A percentile compares a stretch with the other conserved stretches of the same genome.
Conservation (phyloP, 35 echinoderm and acorn worm species). For the Lytechinus variegatus region DNA sequence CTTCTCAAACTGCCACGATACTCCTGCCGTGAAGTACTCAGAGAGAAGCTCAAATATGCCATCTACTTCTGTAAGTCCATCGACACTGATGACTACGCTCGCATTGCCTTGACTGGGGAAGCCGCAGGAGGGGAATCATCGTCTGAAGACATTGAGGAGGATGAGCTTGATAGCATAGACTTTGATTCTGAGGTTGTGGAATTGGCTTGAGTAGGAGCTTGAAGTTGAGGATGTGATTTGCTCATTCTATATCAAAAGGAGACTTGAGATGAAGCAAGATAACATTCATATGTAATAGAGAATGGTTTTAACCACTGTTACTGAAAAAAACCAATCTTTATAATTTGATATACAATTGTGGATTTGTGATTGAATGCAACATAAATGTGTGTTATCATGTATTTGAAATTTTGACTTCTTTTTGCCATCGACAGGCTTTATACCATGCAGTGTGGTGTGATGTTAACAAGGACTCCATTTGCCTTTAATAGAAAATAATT, state of each 20-base stretch:
- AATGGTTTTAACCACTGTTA: not conserved
- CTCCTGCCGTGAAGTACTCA: conserved; percentile 89
- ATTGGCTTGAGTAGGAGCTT: not conserved
- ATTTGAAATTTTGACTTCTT: not conserved
- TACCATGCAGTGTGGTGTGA: not conserved
- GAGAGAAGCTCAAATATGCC: conserved; percentile 99
- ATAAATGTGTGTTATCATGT: not conserved
- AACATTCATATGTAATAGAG: not conserved
- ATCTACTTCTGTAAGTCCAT: conserved; percentile 99
- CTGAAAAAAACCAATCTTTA: not conserved
- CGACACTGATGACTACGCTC: conserved; percentile 97
- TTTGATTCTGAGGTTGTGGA: conserved; percentile 80
- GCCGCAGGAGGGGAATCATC: conserved; percentile 82
- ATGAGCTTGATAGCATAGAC: conserved; percentile 79
- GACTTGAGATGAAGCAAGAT: not conserved
- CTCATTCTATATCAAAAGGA: not conserved
- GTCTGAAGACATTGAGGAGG: conserved; percentile 87
- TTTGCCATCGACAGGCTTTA: not conserved
- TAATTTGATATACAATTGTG: not conserved
- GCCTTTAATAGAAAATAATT: not conserved
- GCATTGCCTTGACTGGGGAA: conserved; percentile 93
- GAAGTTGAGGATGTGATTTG: not conserved
- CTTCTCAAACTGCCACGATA: conserved; percentile 96
- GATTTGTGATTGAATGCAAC: not conserved
- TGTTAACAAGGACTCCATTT: not conserved